A percentile compares a stretch with the other conserved stretches of the same genome.
Evolutionary conservation across 2,797 vertebrate species (phyloP).

Genomic region (Zenarchopterus dispar): DNA sequence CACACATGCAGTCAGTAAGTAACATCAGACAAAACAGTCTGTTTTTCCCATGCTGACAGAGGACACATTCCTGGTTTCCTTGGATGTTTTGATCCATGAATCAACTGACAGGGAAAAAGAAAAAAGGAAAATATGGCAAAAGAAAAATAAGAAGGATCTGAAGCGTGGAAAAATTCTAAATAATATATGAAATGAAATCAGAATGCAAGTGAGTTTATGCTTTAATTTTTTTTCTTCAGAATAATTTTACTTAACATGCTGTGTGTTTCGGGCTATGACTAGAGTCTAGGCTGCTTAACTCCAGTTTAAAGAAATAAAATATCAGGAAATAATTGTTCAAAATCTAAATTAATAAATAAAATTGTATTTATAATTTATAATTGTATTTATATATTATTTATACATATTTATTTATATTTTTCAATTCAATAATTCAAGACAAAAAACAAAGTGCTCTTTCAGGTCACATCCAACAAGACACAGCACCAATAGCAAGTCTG

Average conservation of each 20-base stretch:
- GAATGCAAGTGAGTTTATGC: conserved; percentile 21
- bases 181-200: conserved; percentile 37
- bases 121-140: conserved; percentile 48
- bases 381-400: too few relatives aligned
- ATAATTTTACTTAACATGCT: neutral
- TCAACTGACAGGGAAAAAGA: conserved; percentile 77
- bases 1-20: conserved; percentile 53
- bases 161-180: conserved; percentile 36
- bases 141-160: conserved; percentile 31
- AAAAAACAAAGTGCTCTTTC: too few relatives aligned
- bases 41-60: conserved; percentile 70
- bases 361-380: too few relatives aligned
- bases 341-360: too few relatives aligned
- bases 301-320: too few relatives aligned
- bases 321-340: too few relatives aligned
- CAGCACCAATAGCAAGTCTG: neutral
- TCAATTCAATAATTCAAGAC: too few relatives aligned
- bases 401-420: too few relatives aligned
- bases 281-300: too few relatives aligned
- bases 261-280: neutral
- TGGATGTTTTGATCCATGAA: conserved; percentile 73
- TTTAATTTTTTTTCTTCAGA: neutral
- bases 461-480: neutral
- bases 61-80: conserved; percentile 72
- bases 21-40: conserved; percentile 50